Conservation (phyloP, 2,113 vertebrate species). For the Archocentrus centrarchus region DNA sequence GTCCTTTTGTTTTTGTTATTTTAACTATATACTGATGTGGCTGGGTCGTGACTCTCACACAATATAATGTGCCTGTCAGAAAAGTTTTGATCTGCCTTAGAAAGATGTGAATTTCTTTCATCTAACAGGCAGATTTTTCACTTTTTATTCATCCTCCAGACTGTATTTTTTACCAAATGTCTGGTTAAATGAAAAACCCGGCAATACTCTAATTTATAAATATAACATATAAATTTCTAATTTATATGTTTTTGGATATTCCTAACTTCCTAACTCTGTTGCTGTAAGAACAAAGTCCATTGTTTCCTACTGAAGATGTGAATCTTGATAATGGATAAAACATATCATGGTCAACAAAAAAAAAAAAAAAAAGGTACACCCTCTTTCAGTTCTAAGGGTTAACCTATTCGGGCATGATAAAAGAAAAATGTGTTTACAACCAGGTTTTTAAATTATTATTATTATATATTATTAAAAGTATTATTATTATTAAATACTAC, state of each 20-base stretch:
- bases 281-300: background rate
- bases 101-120: conserved; percentile 1
- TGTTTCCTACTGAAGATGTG: background rate
- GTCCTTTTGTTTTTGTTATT: background rate
- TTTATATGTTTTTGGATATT: no score
- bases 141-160: background rate
- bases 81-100: background rate
- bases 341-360: background rate
- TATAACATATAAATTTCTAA: no score
- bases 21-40: background rate
- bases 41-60: background rate
- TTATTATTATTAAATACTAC: background rate
- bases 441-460: no score
- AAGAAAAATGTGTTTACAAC: no score
- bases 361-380: no score
- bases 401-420: background rate
- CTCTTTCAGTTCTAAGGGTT: background rate
- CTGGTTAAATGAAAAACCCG: background rate
- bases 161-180: background rate
- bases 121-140: background rate
- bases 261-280: background rate
- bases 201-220: background rate
- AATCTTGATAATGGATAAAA: background rate
- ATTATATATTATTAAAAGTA: no score
- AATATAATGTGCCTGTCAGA: background rate